These are phyloP conservation scores for Pammene fasciana DNA, from an alignment of 2,888 invertebrate genomes.

Conservation along the genomic window DNA sequence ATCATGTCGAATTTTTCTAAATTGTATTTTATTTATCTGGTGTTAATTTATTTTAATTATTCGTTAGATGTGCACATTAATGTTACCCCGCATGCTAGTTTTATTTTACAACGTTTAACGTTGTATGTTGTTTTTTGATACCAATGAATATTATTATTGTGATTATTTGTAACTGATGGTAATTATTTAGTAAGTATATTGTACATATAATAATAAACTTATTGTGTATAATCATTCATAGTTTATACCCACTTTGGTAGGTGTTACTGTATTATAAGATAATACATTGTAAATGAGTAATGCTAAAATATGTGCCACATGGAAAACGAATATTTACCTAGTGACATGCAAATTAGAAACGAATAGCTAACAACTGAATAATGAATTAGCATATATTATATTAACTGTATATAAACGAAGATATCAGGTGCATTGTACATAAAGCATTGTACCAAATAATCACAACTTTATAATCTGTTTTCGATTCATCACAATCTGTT, in stretches of 20 bases:
- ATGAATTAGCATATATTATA: constrained; percentile 34
- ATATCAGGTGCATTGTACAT: constrained; percentile 61
- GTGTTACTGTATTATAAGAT: constrained; percentile 50
- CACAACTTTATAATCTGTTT: constrained; percentile 59
- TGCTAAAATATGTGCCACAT: constrained; percentile 44
- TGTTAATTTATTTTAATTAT: constrained; percentile 10
- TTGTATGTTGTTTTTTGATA: constrained; percentile 32
- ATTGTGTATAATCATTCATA: constrained; percentile 58
- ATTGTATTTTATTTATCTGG: constrained; percentile 15
- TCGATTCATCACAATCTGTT: constrained; percentile 65
- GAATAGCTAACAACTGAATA: constrained; percentile 40
- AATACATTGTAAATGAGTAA: constrained; percentile 43
- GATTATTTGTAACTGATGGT: constrained; percentile 53
- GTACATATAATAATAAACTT: constrained; percentile 23
- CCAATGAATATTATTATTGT: constrained; percentile 58
- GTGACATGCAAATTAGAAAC: constrained; percentile 47
- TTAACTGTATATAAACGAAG: constrained; percentile 48
- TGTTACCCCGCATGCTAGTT: neutral
- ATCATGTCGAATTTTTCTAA: constrained; percentile 11
- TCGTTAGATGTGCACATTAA: constrained; percentile 3
- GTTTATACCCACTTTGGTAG: constrained; percentile 49
- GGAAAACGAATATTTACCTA: constrained; percentile 55
- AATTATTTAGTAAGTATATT: constrained; percentile 32
- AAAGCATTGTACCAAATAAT: constrained; percentile 59
- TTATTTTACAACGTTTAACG: constrained; percentile 29